These are phyloP conservation scores for Axinella damicornis DNA, from an alignment of 37 sponge, comb jelly and placozoan species.

Conservation along the genomic window DNA sequence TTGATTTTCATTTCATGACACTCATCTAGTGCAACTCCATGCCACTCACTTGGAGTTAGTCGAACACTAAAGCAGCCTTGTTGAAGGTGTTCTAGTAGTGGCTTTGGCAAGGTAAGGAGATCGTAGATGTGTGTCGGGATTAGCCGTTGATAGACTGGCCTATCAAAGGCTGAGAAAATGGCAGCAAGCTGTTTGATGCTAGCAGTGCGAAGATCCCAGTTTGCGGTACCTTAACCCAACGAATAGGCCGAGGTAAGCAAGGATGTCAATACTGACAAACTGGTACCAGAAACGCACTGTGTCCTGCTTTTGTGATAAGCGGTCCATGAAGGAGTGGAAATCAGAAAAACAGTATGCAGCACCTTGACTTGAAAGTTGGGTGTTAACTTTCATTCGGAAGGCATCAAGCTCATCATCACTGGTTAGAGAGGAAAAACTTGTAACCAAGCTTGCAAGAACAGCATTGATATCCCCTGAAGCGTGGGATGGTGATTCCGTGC, in stretches of 20 bases:
- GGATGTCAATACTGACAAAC: neutral
- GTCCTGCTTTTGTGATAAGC: neutral
- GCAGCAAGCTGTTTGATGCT: neutral
- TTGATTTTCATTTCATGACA: constrained; percentile 34
- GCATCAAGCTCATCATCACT: too few relatives aligned
- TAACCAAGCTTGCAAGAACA: too few relatives aligned
- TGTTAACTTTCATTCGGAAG: too few relatives aligned
- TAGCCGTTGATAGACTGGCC: neutral
- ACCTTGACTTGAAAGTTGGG: too few relatives aligned
- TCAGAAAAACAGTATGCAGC: too few relatives aligned
- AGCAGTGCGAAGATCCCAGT: constrained; percentile 6
- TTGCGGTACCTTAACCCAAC: neutral
- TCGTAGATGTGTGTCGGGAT: neutral
- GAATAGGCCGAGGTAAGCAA: constrained; percentile 10
- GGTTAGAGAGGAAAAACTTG: too few relatives aligned
- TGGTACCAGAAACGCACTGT: neutral
- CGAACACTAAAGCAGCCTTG: neutral
- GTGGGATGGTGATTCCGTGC: too few relatives aligned
- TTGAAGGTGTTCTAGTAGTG: neutral
- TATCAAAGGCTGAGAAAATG: constrained; percentile 15
- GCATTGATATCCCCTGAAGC: too few relatives aligned
- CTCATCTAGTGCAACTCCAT: constrained; percentile 28
- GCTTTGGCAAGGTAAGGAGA: neutral
- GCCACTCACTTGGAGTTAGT: neutral
- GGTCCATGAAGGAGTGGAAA: neutral